Evolutionary conservation across 2,797 vertebrate genomes (phyloP), one percentile per base, ranked within the genome.

Genomic region (Melanotaenia trifasciata): DNA sequence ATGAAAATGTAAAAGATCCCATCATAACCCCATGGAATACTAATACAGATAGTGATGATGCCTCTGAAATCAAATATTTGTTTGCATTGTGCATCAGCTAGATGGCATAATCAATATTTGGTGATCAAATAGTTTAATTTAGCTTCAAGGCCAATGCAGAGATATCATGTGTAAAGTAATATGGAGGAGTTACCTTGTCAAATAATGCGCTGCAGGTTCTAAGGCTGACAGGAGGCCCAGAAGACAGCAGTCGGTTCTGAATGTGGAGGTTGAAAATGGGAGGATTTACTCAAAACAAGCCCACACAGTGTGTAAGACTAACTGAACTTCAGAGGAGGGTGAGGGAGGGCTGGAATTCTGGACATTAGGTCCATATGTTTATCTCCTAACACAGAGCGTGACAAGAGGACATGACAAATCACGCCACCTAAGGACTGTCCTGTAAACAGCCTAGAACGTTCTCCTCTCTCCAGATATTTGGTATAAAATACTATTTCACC

Each of bases 181-280:
- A 76, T 85, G 90, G 88, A 93, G 87, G 79, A 91, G 75, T 94
- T 95, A 95, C 95, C 95, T 95, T 95, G 91, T 95, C 95, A 94
- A 92, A 95, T 91, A 95, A 94, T 81, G 94, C 94, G 94, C 94
- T 95, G 95, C 94, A 95, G 94, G 94, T 94, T 95, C 94, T 95
- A 93, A 95, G 95, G 94, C 94, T 95, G 94, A 94, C 93, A 64
- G 94, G 95, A 87, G 95, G 94, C 92, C 94, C 95, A 84, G 94
- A 95, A 80, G 94, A 95, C 94, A 95, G 94, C 93, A 95, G 93
- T 76, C 94, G 94, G 90, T 95, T 95, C 95, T 95, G 94, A 95
- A 94, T 94, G 92, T 94, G 92, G 87, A 93, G 92, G 93, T 95
- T 90, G 88, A 93, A 83, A 93, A 94, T 86, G 89, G 92, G 89